Evolutionary conservation across 2,113 vertebrate genomes (phyloP).

Genomic region (Oceanodroma tethys): DNA sequence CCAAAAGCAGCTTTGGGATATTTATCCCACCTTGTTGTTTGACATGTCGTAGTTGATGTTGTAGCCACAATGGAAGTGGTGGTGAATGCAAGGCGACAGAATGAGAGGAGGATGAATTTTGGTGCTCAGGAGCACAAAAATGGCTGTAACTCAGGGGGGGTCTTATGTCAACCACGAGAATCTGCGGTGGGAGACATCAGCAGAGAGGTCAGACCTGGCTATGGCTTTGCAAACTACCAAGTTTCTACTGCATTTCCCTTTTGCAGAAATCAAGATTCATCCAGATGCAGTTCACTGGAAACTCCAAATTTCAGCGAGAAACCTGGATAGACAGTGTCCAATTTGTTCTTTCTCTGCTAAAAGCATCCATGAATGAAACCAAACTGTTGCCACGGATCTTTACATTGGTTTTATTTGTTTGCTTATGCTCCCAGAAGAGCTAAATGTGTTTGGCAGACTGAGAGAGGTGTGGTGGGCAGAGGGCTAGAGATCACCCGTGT

Average conservation of each 20-base stretch:
- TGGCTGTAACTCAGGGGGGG: background rate
- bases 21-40: background rate
- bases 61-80: background rate
- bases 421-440: background rate
- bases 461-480: background rate
- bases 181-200: background rate
- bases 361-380: background rate
- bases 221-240: background rate
- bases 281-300: background rate
- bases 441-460: background rate
- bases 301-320: background rate
- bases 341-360: background rate
- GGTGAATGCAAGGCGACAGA: background rate
- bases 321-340: background rate
- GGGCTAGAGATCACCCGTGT: background rate
- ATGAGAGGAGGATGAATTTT: background rate
- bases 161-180: background rate
- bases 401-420: background rate
- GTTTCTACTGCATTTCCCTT: background rate
- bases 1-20: background rate
- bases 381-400: background rate
- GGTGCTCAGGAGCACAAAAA: background rate
- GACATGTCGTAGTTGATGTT: background rate
- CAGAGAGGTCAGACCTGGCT: background rate
- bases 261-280: background rate